phyloP scores from a whole-genome alignment of 2,888 invertebrate species.

The Trichacis sp. region DNA sequence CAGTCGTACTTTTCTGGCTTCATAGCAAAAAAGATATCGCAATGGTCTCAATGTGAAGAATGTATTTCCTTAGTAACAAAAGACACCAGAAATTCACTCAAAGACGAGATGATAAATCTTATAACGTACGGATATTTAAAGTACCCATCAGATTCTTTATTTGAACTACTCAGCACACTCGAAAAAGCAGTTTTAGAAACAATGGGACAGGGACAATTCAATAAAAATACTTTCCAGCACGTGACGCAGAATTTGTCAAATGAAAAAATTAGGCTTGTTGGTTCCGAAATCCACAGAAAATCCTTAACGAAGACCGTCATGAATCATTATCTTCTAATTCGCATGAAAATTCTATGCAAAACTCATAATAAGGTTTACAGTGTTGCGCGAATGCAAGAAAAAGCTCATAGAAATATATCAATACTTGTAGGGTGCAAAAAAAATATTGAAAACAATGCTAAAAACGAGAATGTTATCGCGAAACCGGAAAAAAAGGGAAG shows the following conservation, averaged over 20 bases:
- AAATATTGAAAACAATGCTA: no score
- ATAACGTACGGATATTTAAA: background rate
- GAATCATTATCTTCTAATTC: background rate
- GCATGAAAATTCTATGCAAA: background rate
- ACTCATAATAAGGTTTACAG: background rate
- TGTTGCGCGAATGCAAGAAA: background rate
- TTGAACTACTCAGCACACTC: background rate
- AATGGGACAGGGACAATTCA: background rate
- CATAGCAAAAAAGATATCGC: background rate
- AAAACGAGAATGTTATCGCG: no score
- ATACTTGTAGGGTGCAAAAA: no score
- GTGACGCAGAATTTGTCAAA: background rate
- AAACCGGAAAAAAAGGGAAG: no score
- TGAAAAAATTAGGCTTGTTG: background rate
- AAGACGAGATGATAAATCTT: background rate
- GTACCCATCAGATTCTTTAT: background rate
- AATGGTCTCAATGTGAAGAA: background rate
- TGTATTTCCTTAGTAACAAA: background rate
- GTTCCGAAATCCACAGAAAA: background rate
- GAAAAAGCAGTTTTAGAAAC: background rate
- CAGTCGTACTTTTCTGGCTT: background rate
- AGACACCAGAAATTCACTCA: background rate
- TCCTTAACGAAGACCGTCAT: background rate
- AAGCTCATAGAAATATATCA: background rate
- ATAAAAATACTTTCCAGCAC: background rate